A percentile compares a stretch with the other conserved stretches of the same genome.
phyloP scores from a whole-genome alignment of 64 coral and sea anemone genomes.

The Cladopsammia gracilis region DNA sequence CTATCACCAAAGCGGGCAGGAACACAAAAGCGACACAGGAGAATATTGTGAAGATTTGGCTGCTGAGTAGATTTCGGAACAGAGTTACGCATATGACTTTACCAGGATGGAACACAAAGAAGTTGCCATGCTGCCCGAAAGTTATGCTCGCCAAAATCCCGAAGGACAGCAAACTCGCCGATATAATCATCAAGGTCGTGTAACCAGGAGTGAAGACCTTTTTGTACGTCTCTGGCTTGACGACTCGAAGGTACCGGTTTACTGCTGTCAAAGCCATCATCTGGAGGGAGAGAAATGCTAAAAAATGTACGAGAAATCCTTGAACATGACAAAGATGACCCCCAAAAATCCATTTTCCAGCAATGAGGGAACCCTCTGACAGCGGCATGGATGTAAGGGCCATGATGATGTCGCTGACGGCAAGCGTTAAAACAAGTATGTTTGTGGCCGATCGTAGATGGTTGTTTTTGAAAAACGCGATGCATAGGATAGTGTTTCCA shows the following conservation, averaged over 20 bases:
- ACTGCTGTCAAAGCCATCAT: constrained; percentile 88
- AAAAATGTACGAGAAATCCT: constrained; percentile 67
- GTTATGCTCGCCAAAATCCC: constrained; percentile 12
- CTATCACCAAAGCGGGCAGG: constrained; percentile 74
- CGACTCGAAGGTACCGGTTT: constrained; percentile 81
- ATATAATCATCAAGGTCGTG: constrained; percentile 69
- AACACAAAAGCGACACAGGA: constrained; percentile 78
- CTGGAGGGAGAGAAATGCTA: constrained; percentile 88
- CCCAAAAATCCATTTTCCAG: constrained; percentile 77
- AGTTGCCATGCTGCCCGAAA: constrained; percentile 23
- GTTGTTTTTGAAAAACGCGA: constrained; percentile 65
- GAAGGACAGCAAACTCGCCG: constrained; percentile 30
- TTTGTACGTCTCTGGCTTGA: constrained; percentile 59
- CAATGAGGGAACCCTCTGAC: constrained; percentile 37
- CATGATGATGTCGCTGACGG: constrained; percentile 65
- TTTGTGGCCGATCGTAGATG: constrained; percentile 73
- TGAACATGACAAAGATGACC: constrained; percentile 62
- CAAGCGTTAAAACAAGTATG: constrained; percentile 65
- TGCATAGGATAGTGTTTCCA: constrained; percentile 72
- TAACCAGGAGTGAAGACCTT: constrained; percentile 66
- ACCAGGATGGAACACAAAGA: constrained; percentile 82
- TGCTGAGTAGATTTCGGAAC: constrained; percentile 16
- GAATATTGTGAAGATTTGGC: constrained; percentile 70
- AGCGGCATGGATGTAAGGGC: constrained; percentile 73
- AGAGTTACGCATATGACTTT: constrained; percentile 79